Conservation (phyloP, 2,797 vertebrate species). For the Decapterus maruadsi region DNA sequence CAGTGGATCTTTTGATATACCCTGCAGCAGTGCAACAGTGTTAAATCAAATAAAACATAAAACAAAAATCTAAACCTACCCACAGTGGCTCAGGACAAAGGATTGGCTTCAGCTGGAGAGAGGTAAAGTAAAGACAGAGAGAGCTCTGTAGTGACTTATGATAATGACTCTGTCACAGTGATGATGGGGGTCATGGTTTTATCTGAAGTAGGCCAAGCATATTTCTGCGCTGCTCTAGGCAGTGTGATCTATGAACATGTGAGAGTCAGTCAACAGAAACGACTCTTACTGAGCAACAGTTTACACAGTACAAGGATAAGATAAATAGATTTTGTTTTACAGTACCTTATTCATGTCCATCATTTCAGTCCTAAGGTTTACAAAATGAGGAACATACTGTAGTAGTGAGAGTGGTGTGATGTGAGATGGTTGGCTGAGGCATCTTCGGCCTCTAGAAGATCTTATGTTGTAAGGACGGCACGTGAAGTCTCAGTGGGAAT, state of each 20-base stretch:
- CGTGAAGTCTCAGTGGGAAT: background rate
- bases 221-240: background rate
- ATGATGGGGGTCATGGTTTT: background rate
- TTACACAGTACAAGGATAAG: background rate
- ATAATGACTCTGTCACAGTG: background rate
- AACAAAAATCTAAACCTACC: background rate
- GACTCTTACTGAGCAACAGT: background rate
- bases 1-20: background rate
- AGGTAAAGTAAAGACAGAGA: background rate
- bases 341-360: too few relatives aligned
- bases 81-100: background rate
- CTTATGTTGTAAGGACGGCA: too few relatives aligned
- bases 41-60: background rate
- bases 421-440: background rate
- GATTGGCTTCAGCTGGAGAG: background rate
- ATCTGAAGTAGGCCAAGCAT: background rate
- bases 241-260: background rate
- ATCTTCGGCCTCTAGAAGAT: background rate
- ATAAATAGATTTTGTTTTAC: background rate
- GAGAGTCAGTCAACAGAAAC: constrained; percentile 15
- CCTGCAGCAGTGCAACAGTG: too few relatives aligned
- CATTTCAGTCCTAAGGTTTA: background rate
- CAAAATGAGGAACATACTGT: background rate
- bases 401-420: too few relatives aligned
- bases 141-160: constrained; percentile 4